Percentiles rank a stretch among this genome's conserved stretches.
phyloP scores from a whole-genome alignment of 2,888 invertebrate species.

The Epinotia nisella region DNA sequence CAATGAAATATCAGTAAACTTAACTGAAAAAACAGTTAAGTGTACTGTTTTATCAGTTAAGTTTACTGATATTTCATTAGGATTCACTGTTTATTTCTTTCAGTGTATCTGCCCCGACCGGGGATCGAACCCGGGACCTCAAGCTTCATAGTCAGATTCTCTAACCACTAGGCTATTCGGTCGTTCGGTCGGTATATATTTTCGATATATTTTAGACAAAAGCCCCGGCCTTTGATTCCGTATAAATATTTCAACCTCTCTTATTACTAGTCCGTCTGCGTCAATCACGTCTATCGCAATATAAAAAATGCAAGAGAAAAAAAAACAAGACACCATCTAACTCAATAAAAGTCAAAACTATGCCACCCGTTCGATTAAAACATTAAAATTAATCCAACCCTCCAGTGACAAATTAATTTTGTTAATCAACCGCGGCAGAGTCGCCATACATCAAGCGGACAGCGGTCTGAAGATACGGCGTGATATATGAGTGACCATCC shows the following conservation, averaged over 20 bases:
- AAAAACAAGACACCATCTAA: conserved; percentile 1
- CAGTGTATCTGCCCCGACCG: too few species aligned
- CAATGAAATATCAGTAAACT: too few species aligned
- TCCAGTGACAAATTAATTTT: conserved; percentile 80
- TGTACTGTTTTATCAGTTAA: too few species aligned
- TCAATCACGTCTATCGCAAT: background rate
- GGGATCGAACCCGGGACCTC: too few species aligned
- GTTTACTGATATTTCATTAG: too few species aligned
- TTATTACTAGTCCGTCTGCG: background rate
- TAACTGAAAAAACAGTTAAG: too few species aligned
- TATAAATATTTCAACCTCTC: background rate
- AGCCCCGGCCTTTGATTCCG: background rate
- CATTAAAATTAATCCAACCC: conserved; percentile 47
- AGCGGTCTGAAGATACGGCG: conserved; percentile 60
- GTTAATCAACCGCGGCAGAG: conserved; percentile 75
- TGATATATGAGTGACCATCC: conserved; percentile 74
- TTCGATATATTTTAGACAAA: too few species aligned
- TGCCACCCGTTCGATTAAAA: conserved; percentile 44
- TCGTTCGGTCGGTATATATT: too few species aligned
- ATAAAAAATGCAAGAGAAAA: background rate
- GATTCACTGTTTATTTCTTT: too few species aligned
- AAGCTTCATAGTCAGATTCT: too few species aligned
- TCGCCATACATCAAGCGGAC: conserved; percentile 79
- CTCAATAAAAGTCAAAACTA: conserved; percentile 21
- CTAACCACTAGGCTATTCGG: too few species aligned